Conservation (phyloP, 2,797 vertebrate species). For the Podarcis siculus region DNA sequence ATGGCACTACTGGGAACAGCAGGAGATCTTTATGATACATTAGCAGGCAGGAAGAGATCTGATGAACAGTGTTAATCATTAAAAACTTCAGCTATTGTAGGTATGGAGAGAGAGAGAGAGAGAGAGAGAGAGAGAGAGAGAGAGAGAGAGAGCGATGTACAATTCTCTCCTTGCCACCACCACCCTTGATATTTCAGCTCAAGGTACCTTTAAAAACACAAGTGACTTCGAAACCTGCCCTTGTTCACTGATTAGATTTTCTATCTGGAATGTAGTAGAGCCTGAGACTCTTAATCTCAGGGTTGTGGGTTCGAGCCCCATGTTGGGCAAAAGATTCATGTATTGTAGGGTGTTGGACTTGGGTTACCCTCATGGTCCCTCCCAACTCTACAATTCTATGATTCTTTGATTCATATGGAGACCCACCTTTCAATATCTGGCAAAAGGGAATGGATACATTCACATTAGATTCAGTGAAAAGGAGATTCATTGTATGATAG, state of each 20-base stretch:
- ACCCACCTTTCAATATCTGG: neutral
- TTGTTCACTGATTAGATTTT: constrained; percentile 36
- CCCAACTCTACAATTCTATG: too few relatives aligned
- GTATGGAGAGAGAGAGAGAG: constrained; percentile 47
- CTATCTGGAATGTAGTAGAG: constrained; percentile 24
- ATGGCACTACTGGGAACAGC: constrained; percentile 73
- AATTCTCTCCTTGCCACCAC: neutral
- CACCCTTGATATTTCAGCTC: constrained; percentile 11
- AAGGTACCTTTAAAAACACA: constrained; percentile 38
- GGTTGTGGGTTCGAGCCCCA: too few relatives aligned
- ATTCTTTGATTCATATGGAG: neutral
- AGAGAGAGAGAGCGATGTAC: constrained; percentile 44
- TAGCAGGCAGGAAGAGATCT: constrained; percentile 70
- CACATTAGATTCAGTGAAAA: neutral
- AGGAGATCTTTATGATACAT: constrained; percentile 71
- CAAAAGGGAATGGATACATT: neutral
- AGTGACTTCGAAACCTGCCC: constrained; percentile 24
- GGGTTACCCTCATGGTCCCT: too few relatives aligned
- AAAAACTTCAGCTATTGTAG: constrained; percentile 60
- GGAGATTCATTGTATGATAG: neutral
- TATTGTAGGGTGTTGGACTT: too few relatives aligned
- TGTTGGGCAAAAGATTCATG: too few relatives aligned
- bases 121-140: constrained; percentile 39
- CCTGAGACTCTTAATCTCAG: too few relatives aligned
- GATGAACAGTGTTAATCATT: constrained; percentile 76